Conservation (phyloP, 2,797 vertebrate species). For the Tinamus major region DNA sequence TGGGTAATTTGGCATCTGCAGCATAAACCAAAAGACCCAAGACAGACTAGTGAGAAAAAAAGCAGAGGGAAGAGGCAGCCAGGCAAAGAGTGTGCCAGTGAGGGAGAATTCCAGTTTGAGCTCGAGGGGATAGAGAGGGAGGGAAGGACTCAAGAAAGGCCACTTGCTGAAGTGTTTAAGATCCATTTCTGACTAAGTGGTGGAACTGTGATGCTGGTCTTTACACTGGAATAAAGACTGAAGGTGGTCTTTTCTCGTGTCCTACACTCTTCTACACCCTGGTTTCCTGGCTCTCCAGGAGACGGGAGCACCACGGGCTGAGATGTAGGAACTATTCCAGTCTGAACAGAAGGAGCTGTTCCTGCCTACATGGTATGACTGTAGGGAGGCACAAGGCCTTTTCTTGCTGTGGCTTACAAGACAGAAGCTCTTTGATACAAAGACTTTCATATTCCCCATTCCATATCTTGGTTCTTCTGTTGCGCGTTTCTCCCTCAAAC, state of each 20-base stretch:
- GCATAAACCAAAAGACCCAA: not conserved
- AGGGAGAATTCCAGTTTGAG: not conserved
- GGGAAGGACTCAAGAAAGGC: not conserved
- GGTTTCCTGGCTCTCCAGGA: not conserved
- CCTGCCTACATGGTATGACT: not conserved
- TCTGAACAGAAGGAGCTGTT: not conserved
- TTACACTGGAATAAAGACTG: accelerated
- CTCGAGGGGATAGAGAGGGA: not conserved
- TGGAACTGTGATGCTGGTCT: not conserved
- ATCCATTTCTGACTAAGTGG: not conserved
- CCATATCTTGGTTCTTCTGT: not conserved
- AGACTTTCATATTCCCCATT: not conserved
- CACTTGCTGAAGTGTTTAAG: not conserved
- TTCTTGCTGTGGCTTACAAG: not conserved
- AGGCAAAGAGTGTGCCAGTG: not conserved
- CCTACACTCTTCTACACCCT: not conserved
- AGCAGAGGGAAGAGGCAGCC: not conserved
- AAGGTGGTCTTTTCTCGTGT: not conserved
- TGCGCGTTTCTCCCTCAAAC: not conserved
- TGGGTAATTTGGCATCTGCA: not conserved
- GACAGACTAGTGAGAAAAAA: not conserved
- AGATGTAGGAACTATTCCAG: not conserved
- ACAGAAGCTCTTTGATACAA: not conserved
- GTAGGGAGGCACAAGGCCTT: not conserved
- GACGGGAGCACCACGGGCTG: not conserved